Conservation (phyloP, 2,113 vertebrate species). For the Caloenas nicobarica region DNA sequence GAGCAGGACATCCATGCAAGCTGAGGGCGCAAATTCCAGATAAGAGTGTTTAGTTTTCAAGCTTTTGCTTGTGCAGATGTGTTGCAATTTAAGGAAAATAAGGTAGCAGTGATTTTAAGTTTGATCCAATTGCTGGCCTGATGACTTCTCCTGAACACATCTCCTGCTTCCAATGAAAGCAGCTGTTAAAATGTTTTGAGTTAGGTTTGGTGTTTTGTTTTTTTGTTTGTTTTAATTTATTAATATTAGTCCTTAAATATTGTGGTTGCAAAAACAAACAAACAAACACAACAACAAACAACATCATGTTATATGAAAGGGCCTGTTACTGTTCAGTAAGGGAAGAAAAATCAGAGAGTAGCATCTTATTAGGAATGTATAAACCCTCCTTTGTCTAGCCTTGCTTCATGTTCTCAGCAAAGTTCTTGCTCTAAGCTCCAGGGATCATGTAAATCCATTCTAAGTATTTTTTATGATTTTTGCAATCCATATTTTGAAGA, state of each 20-base stretch:
- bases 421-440: background rate
- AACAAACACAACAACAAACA: background rate
- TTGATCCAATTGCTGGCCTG: background rate
- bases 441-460: background rate
- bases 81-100: background rate
- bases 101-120: background rate
- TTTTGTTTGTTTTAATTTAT: background rate
- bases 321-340: background rate
- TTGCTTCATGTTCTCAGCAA: background rate
- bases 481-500: background rate
- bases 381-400: background rate
- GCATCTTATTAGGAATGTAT: background rate
- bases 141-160: background rate
- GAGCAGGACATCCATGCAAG: accelerated
- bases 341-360: background rate
- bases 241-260: background rate
- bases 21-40: background rate
- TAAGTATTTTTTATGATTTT: background rate
- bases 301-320: background rate
- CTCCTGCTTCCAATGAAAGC: background rate
- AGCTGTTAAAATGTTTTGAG: background rate
- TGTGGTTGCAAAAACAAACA: background rate
- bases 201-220: background rate
- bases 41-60: background rate
- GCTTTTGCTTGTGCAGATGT: background rate